phyloP scores from a whole-genome alignment of 2,113 vertebrate genomes.

The Oryctolagus cuniculus region mOryCun1.1 NC_091441.1:65236501-65237000 shows the following conservation, averaged over 20 bases:
- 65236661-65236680: not conserved
- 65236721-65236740: not conserved
- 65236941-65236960: not conserved
- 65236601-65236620: not conserved
- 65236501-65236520: not conserved
- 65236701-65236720: not conserved
- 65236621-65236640: not conserved
- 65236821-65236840: not conserved
- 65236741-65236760: not conserved
- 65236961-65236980: not conserved
- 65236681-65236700: not conserved
- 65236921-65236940: not conserved
- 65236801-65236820: not conserved
- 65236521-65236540: not conserved
- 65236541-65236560: not conserved
- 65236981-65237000: not conserved
- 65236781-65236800: not conserved
- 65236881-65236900: rapidly evolving
- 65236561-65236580: not conserved
- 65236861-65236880: not conserved
- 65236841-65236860: not conserved
- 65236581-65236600: not conserved
- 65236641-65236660: not conserved
- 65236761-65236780: conserved; percentile 14
- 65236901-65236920: not conserved